A percentile compares a stretch with the other conserved stretches of the same genome.
phyloP scores from a whole-genome alignment of 2,113 vertebrate species.

The Eonycteris spelaea region DNA sequence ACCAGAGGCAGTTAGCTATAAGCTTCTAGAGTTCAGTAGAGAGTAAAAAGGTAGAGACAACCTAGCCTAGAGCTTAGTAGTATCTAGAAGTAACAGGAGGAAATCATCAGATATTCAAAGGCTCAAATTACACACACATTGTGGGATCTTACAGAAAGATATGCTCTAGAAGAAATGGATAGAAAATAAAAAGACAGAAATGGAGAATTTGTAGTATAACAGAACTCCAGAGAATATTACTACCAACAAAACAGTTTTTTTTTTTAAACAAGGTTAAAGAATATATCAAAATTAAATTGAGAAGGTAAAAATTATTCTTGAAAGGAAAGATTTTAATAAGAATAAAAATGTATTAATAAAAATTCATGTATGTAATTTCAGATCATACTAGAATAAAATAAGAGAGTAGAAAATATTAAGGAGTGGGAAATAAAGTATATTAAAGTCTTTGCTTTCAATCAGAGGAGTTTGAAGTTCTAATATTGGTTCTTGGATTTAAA shows the following conservation, averaged over 20 bases:
- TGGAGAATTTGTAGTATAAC: neutral
- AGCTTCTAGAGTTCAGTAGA: neutral
- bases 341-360: conserved; percentile 22
- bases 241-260: neutral
- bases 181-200: neutral
- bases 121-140: neutral
- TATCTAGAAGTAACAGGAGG: neutral
- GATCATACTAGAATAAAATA: neutral
- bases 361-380: neutral
- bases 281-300: neutral
- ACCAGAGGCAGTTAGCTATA: neutral
- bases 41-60: neutral
- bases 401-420: neutral
- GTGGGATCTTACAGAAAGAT: neutral
- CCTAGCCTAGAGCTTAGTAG: neutral
- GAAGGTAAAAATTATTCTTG: neutral
- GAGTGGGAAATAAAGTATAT: neutral
- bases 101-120: neutral
- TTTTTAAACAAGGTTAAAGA: neutral
- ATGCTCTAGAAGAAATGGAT: neutral
- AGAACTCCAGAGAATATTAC: neutral
- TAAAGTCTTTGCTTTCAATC: neutral
- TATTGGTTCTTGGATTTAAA: neutral
- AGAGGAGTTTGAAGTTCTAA: neutral
- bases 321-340: conserved; percentile 39